These are phyloP conservation scores for Cirrhinus mrigala DNA, from an alignment of 2,797 vertebrate species.

Conservation along the genomic window DNA sequence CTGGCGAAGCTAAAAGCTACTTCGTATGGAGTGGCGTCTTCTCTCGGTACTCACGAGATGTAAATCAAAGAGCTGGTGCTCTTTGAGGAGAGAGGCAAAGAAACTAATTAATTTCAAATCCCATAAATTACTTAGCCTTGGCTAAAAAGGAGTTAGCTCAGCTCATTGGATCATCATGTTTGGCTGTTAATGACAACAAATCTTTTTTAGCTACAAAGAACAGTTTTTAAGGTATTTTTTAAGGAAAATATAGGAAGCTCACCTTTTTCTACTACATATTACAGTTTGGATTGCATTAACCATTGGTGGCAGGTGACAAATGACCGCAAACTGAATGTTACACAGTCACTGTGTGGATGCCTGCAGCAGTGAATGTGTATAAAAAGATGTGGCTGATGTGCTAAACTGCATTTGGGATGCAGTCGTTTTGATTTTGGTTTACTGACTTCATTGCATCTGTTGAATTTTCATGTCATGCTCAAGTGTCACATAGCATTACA, in stretches of 20 bases:
- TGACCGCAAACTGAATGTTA: neutral
- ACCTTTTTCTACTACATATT: conserved; percentile 14
- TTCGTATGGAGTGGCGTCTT: neutral
- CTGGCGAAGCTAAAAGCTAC: conserved; percentile 5
- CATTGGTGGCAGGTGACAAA: neutral
- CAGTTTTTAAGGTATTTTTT: conserved; percentile 11
- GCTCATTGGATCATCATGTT: conserved; percentile 31
- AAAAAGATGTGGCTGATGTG: neutral
- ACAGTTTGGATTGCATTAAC: neutral
- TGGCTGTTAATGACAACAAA: conserved; percentile 48
- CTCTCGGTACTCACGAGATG: neutral
- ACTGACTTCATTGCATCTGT: neutral
- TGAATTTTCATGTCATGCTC: neutral
- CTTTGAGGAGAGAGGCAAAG: conserved; percentile 18
- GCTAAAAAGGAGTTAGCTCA: conserved; percentile 46
- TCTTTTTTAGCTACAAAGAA: conserved; percentile 13
- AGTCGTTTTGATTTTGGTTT: neutral
- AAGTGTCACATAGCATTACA: neutral
- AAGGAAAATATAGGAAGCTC: neutral
- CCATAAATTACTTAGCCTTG: conserved; percentile 36
- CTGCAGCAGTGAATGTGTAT: conserved; percentile 5
- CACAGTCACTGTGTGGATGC: neutral
- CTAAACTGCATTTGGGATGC: neutral
- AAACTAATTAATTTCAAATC: conserved; percentile 42
- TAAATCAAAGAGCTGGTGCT: conserved; percentile 16